phyloP scores from a whole-genome alignment of 2,113 vertebrate species.

The Aspidoscelis tigris region DNA sequence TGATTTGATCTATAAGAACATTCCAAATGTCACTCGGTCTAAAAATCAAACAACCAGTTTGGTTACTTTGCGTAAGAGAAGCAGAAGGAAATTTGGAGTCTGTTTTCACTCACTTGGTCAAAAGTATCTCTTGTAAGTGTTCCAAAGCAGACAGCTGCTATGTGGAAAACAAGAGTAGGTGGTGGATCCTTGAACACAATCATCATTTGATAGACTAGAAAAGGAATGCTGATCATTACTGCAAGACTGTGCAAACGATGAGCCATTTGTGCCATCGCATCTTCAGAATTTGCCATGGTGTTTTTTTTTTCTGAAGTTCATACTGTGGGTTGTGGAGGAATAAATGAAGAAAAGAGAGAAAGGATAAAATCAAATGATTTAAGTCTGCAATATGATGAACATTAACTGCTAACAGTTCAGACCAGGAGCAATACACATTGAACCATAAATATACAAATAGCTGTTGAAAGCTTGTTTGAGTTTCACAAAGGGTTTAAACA shows the following conservation, averaged over 20 bases:
- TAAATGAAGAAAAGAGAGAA: conserved; percentile 1
- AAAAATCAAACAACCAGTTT: background rate
- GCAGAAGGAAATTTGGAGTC: background rate
- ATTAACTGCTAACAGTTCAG: conserved; percentile 69
- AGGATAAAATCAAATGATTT: conserved; percentile 53
- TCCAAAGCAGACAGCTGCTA: conserved; percentile 66
- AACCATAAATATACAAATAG: conserved; percentile 75
- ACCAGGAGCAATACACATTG: conserved; percentile 69
- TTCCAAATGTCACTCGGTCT: conserved; percentile 64
- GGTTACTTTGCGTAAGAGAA: conserved; percentile 37
- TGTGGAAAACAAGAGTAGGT: conserved; percentile 54
- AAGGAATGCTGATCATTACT: conserved; percentile 56
- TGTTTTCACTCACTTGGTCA: conserved; percentile 66
- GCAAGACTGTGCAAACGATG: background rate
- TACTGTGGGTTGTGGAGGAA: conserved; percentile 53
- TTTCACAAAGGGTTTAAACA: conserved; percentile 79
- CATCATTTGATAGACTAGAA: conserved; percentile 60
- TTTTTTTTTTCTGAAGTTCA: conserved; percentile 65
- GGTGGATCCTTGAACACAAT: conserved; percentile 58
- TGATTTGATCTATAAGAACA: conserved; percentile 61
- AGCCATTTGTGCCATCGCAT: conserved; percentile 67
- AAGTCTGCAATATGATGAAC: conserved; percentile 59
- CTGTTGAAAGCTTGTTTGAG: conserved; percentile 81
- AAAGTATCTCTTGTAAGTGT: conserved; percentile 60
- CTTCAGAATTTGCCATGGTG: conserved; percentile 58